Evolutionary conservation across 2,113 vertebrate genomes (phyloP), one percentile per base, ranked within the genome.

Genomic region (Chroicocephalus ridibundus): DNA sequence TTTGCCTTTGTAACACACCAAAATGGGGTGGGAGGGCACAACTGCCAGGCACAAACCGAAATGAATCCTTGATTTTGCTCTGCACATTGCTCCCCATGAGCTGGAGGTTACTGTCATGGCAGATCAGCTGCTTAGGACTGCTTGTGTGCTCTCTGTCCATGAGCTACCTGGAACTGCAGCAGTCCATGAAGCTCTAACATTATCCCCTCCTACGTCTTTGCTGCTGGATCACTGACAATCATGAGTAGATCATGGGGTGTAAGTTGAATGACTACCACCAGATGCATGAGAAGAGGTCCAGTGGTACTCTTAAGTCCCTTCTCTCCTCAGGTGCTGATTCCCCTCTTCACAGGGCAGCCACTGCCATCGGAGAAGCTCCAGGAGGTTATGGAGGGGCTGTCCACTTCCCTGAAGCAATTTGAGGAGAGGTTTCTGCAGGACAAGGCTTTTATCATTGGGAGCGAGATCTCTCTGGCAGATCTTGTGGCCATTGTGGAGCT

Each of bases 401-500:
- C 97, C 7, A 25, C 70, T 55, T 97, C 98, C 11, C 80, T 99
- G 68, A 82, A 98, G 66, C 71, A 98, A 34, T 95, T 99, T 20
- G 98, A 99, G 85, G 97, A 98, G 66, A 98, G 98, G 19, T 99
- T 99, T 95, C 98, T 99, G 60, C 98, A 98, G 96, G 96, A 98
- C 95, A 98, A 98, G 64, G 94, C 96, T 32, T 99, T 99, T 96
- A 98, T 99, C 18, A 42, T 94, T 0, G 99, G 99, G 14, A 88
- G 97, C 2, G 94, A 98, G 83, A 97, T 99, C 91, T 99, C 99
- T 54, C 83, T 99, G 97, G 99, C 99, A 1, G 99, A 99, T 46
- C 92, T 99, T 92, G 98, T 99, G 72, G 99, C 99, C 25, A 32
- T 99, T 46, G 98, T 98, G 6, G 99, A 99, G 93, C 89, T 99